Evolutionary conservation across 2,797 vertebrate genomes (phyloP), one percentile per base, ranked within the genome.

Genomic region (Melanotaenia boesemani): DNA sequence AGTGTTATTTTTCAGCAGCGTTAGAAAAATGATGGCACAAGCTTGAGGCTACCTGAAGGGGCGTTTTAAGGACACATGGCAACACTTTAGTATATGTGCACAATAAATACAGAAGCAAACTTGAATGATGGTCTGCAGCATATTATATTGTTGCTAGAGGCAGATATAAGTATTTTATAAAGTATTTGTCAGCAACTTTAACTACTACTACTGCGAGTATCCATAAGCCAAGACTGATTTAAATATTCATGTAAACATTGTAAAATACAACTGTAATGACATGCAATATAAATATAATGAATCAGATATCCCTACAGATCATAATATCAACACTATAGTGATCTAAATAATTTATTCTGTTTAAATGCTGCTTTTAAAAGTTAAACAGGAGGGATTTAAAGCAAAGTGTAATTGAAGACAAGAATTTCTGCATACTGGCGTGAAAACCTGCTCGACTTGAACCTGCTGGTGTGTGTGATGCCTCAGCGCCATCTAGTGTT

Each of bases 401-500:
- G 36, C 6, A 4, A 2, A 18, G n/a, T 9, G 60, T 44, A 44
- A 8, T 5, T 8, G 26, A 39, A 61, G 39, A 24, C 37, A 12
- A 24, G 37, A 39, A n/a, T 55, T 15, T 32, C 8, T 30, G 36
- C 0, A 3, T 3, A 22, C 48, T 22, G 8, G 46, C 60, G 26
- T 3, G 55, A 0, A 41, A 41, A 41, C 39, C 41, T 63, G 15
- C 6, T 57, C 36, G 30, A 1, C 32, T 34, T 10, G 22, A 28
- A 54, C 12, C 32, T 1, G 24, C 46, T 39, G 28, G 22, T 20
- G 36, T 72, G 70, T 75, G 64, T 73, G 63, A 30, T 52, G 63
- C 65, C 22, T 50, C 26, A 65, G 32, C 83, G 1, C 89, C 84
- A 88, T 70, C 90, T 86, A 83, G 81, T 82, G 90, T 2, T 18